Evolutionary conservation across 92 coral and sea anemone genomes (phyloP).

Genomic region (Parazoanthus darwini): DNA sequence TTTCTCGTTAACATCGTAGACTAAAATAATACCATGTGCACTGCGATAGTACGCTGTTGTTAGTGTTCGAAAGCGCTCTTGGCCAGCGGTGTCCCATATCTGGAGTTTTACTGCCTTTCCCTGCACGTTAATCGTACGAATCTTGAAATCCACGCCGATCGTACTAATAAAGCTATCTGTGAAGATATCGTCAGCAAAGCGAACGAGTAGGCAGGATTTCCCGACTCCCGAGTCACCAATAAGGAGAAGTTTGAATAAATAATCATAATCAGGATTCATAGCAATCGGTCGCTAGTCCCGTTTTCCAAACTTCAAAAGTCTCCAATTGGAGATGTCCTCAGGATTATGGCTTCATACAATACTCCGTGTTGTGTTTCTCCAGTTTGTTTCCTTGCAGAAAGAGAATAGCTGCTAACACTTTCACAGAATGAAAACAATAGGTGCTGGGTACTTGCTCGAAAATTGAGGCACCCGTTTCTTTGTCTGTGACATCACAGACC

Average conservation of each 20-base stretch:
- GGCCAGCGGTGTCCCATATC: constrained; percentile 99
- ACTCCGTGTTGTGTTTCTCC: neutral
- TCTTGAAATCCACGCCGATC: constrained; percentile 98
- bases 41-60: constrained; percentile 98
- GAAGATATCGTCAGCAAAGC: constrained; percentile 97
- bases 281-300: neutral
- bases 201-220: constrained; percentile 93
- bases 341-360: neutral
- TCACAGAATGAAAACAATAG: neutral
- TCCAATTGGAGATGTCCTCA: neutral
- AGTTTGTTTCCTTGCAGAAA: neutral
- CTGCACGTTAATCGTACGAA: constrained; percentile 81
- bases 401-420: neutral
- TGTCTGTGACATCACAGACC: constrained; percentile 20
- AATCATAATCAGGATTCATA: constrained; percentile 97
- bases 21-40: constrained; percentile 93
- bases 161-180: constrained; percentile 95
- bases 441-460: neutral
- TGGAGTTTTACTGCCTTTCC: constrained; percentile 87
- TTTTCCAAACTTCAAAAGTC: neutral
- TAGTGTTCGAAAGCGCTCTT: constrained; percentile 92
- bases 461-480: constrained; percentile 23
- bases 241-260: constrained; percentile 86
- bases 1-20: constrained; percentile 92
- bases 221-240: constrained; percentile 99